Evolutionary conservation across 2,113 vertebrate species (phyloP).

Genomic region (Brienomyrus longianalis): DNA sequence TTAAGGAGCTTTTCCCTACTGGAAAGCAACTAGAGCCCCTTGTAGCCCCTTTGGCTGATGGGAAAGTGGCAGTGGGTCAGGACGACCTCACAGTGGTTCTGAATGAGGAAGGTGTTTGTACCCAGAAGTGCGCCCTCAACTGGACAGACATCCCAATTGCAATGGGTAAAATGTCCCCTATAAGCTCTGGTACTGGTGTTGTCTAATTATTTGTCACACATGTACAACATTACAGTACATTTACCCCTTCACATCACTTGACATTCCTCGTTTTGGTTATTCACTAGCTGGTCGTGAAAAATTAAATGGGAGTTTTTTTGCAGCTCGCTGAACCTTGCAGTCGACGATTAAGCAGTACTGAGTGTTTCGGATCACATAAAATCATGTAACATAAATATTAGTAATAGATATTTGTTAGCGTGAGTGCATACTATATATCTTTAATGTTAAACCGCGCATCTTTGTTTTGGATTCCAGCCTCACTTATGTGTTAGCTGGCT

Average conservation of each 20-base stretch:
- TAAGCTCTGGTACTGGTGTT: background rate
- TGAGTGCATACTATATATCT: no score
- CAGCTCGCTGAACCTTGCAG: background rate
- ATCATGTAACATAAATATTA: no score
- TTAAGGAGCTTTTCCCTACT: conserved; percentile 96
- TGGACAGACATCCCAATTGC: conserved; percentile 98
- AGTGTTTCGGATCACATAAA: no score
- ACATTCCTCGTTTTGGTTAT: background rate
- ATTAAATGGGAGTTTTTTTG: background rate
- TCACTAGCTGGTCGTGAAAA: background rate
- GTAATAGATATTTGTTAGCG: no score
- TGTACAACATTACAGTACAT: background rate
- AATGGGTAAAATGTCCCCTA: conserved; percentile 71
- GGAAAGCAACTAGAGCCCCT: conserved; percentile 94
- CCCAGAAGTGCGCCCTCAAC: conserved; percentile 93
- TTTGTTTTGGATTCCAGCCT: no score
- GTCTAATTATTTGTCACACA: background rate
- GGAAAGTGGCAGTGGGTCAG: conserved; percentile 94
- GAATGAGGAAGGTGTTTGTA: conserved; percentile 88
- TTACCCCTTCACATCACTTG: background rate
- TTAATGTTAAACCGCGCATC: no score
- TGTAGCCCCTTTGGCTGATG: conserved; percentile 86
- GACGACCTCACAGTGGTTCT: conserved; percentile 95
- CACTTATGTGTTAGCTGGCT: no score
- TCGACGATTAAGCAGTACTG: no score